Base-by-base conservation (phyloP, 2,797 vertebrate genomes). In the Gadopsis bispinosus region DNA sequence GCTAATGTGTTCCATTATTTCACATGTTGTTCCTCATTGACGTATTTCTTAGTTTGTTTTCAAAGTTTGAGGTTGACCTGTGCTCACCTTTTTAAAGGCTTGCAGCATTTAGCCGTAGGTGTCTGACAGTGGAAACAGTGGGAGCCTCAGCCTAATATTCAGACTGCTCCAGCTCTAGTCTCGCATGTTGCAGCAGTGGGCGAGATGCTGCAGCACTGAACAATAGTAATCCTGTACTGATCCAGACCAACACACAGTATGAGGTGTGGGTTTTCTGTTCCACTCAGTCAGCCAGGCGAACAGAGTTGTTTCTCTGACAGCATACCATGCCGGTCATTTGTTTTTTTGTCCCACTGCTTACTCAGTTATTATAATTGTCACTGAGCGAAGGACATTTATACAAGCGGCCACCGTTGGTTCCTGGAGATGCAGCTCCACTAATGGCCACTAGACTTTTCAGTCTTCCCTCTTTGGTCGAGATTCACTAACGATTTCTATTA, bases 161-260 rank as follows among this genome's bases (percentile, higher is more conserved):
- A 45, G 43, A 11, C 35, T 3, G 59, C 35, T 75, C 9, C 74
- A 16, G 53, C 45, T 73, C 41, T 19, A n/a, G 60, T 63, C 64
- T 55, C 35, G 37, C 63, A 41, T 81, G 60, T 66, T 79, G 60
- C 64, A 59, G 58, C 75, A 72, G 80, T 85, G 80, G 88, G 89
- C 22, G 83, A 86, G 78, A 91, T 71, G 69, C 79, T 66, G 81
- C 79, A 67, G 58, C 39, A 10, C 61, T 37, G 74, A 80, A 92
- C 86, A 92, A 91, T 88, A 82, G 70, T 55, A n/a, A 71, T 78
- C 37, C 73, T 91, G 88, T 82, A 17, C 47, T 62, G 51, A 48
- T 50, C 19, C 13, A 51, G 66, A 79, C 65, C 69, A 75, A 20
- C 67, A 64, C 70, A 53, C 80, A 67, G 69, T 66, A 54, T 76